Conservation (phyloP, 1,140 invertebrate species). For the Limonius californicus region DNA sequence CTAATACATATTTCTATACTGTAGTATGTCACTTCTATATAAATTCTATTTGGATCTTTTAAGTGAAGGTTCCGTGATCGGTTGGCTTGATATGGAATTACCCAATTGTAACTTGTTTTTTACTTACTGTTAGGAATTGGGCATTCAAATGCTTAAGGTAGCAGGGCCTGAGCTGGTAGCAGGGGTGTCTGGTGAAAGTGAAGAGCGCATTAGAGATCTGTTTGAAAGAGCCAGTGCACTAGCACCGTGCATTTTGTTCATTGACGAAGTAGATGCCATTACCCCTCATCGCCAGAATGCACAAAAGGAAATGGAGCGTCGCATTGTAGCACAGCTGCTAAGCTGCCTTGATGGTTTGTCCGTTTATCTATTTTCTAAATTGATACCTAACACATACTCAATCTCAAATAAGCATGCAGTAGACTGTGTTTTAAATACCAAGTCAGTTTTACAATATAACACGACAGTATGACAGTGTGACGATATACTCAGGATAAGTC, state of each 20-base stretch:
- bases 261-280: conserved; percentile 93
- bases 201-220: conserved; percentile 84
- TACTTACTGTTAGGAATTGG: conserved; percentile 51
- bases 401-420: no score
- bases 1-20: no score
- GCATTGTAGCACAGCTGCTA: conserved; percentile 91
- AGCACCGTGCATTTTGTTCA: conserved; percentile 84
- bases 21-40: no score
- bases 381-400: no score
- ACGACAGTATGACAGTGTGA: no score
- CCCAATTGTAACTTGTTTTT: background rate
- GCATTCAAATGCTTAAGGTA: conserved; percentile 78
- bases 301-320: conserved; percentile 90
- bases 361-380: no score
- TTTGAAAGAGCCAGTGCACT: conserved; percentile 77
- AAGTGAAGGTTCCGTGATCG: no score
- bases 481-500: no score
- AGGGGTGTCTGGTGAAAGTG: conserved; percentile 94
- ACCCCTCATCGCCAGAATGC: conserved; percentile 82
- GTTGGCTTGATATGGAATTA: no score
- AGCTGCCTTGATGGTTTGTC: conserved; percentile 78
- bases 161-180: conserved; percentile 88
- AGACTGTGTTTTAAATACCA: no score
- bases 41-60: no score
- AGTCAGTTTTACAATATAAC: no score